Percentiles rank a stretch among this genome's conserved stretches.
Conservation (phyloP, 2,888 invertebrate species). For the Eupithecia exiguata region DNA sequence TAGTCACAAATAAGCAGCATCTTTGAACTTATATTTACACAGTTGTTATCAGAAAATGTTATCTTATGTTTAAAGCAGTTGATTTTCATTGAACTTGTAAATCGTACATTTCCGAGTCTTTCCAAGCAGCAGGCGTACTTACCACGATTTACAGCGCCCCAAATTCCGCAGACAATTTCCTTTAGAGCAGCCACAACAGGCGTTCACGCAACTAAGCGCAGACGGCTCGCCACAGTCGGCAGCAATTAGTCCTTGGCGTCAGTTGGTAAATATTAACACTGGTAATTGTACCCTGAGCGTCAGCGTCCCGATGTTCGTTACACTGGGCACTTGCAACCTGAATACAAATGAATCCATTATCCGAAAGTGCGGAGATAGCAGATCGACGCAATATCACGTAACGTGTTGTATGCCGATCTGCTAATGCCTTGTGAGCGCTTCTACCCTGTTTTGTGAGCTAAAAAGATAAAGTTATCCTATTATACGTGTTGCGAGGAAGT, state of each 20-base stretch:
- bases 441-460: conserved; percentile 40
- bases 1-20: not conserved
- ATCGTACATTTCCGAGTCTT: conserved; percentile 7
- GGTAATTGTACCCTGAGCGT: conserved; percentile 80
- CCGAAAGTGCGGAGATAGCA: conserved; percentile 74
- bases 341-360: conserved; percentile 83
- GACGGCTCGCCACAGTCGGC: conserved; percentile 56
- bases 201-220: conserved; percentile 50
- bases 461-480: conserved; percentile 37
- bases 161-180: conserved; percentile 27
- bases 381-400: conserved; percentile 72
- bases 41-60: not conserved
- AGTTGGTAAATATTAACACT: conserved; percentile 82
- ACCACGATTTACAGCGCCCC: conserved; percentile 8
- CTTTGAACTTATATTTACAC: not conserved
- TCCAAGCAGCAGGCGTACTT: conserved; percentile 1
- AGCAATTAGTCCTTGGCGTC: conserved; percentile 79
- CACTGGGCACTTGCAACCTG: conserved; percentile 76
- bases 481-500: conserved; percentile 28
- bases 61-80: not conserved
- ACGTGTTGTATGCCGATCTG: conserved; percentile 58
- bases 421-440: conserved; percentile 51
- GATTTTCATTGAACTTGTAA: conserved; percentile 3
- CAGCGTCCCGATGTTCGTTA: conserved; percentile 81
- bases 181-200: conserved; percentile 19